phyloP scores from a whole-genome alignment of 2,113 vertebrate genomes.

The Nycticryphes semicollaris region DNA sequence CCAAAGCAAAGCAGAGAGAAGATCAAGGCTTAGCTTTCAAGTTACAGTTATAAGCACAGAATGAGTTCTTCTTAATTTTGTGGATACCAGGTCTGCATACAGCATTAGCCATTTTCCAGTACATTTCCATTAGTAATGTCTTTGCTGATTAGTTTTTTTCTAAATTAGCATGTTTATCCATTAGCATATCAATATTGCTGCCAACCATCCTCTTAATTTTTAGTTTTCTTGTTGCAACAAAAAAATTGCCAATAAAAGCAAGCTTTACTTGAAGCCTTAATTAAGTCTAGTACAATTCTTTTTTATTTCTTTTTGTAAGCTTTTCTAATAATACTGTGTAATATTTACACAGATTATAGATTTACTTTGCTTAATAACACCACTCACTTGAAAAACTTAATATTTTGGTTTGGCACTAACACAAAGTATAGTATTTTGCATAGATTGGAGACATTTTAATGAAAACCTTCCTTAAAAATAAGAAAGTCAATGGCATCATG shows the following conservation, averaged over 20 bases:
- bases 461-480: conserved; percentile 16
- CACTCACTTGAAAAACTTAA: conserved; percentile 62
- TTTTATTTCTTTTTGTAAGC: conserved; percentile 65
- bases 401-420: conserved; percentile 47
- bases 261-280: conserved; percentile 83
- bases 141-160: conserved; percentile 85
- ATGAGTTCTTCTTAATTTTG: conserved; percentile 75
- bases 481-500: not conserved
- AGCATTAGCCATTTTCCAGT: conserved; percentile 84
- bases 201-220: conserved; percentile 84
- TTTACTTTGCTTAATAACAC: conserved; percentile 73
- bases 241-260: conserved; percentile 83
- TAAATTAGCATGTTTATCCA: conserved; percentile 86
- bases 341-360: conserved; percentile 81
- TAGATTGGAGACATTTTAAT: conserved; percentile 8
- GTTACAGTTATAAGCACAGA: conserved; percentile 75
- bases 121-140: conserved; percentile 85
- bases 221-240: conserved; percentile 82
- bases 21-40: conserved; percentile 61
- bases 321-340: conserved; percentile 77
- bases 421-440: not conserved
- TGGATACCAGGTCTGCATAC: conserved; percentile 78
- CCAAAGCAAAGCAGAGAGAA: conserved; percentile 42
- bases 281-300: conserved; percentile 79
- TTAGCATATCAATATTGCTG: conserved; percentile 87